Conservation (phyloP, 2,888 invertebrate species). For the Mechanitis messenoides region DNA sequence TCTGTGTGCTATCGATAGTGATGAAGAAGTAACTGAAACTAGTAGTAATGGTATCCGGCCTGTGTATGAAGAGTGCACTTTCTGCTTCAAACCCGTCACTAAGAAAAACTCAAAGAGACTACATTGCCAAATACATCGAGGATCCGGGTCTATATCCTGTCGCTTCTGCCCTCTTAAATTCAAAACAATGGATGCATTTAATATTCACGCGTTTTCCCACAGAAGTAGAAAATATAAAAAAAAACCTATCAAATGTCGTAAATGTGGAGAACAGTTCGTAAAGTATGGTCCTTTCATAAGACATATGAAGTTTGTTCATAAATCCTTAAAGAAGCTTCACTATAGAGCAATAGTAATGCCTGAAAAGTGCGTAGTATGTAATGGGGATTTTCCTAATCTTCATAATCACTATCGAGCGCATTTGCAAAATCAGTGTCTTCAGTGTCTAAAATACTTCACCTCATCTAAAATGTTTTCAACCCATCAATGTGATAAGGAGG, state of each 20-base stretch:
- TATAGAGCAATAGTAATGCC: conserved; percentile 63
- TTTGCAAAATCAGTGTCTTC: conserved; percentile 72
- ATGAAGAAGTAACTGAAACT: conserved; percentile 47
- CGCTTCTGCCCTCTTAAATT: conserved; percentile 68
- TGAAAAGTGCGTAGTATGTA: conserved; percentile 78
- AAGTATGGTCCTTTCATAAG: conserved; percentile 67
- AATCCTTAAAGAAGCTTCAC: conserved; percentile 59
- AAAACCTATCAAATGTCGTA: conserved; percentile 63
- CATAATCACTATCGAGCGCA: conserved; percentile 80
- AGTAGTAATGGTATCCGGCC: conserved; percentile 36
- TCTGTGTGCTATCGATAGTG: conserved; percentile 66
- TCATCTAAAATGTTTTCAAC: conserved; percentile 53
- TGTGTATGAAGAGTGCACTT: conserved; percentile 63
- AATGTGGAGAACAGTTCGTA: conserved; percentile 63
- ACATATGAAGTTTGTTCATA: conserved; percentile 62
- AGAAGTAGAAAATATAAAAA: conserved; percentile 65
- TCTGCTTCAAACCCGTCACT: conserved; percentile 70
- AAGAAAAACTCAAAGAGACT: conserved; percentile 50
- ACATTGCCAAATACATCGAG: conserved; percentile 60
- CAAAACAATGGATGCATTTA: conserved; percentile 69
- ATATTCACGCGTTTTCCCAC: conserved; percentile 70
- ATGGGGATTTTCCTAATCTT: conserved; percentile 75
- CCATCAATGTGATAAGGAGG: conserved; percentile 58
- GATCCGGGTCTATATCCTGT: conserved; percentile 68
- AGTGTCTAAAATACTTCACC: conserved; percentile 64